A percentile compares a stretch with the other conserved stretches of the same genome.
phyloP scores from a whole-genome alignment of 2,113 vertebrate genomes.

The Hippocampus barbouri region DNA sequence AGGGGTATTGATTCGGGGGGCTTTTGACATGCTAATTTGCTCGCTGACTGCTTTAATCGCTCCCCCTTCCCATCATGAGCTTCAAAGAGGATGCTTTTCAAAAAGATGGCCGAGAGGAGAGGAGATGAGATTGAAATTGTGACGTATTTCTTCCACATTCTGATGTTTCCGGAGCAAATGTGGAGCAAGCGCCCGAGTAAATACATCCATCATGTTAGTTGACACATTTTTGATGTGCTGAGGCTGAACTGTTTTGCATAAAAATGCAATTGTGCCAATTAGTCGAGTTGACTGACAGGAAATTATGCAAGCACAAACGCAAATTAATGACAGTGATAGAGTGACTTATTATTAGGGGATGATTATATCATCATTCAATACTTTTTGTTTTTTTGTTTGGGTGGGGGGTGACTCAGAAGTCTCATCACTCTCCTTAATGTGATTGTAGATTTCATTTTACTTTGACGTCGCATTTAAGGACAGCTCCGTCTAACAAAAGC shows the following conservation, averaged over 20 bases:
- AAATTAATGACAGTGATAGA: constrained; percentile 1
- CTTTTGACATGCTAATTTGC: constrained; percentile 88
- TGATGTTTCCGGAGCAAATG: constrained; percentile 17
- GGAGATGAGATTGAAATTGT: constrained; percentile 25
- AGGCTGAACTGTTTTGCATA: not conserved
- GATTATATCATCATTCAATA: not conserved
- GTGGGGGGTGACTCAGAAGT: not conserved
- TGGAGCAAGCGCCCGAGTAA: not conserved
- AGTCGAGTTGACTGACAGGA: constrained; percentile 2
- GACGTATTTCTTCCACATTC: constrained; percentile 11
- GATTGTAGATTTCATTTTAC: not conserved
- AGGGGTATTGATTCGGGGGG: constrained; percentile 77
- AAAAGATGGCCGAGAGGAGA: constrained; percentile 43
- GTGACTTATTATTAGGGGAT: not conserved
- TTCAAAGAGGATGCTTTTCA: constrained; percentile 83
- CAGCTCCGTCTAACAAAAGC: not conserved
- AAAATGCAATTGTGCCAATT: not conserved
- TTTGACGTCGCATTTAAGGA: not conserved
- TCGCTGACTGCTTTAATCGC: constrained; percentile 75
- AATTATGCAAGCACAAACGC: not conserved
- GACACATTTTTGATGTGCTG: not conserved
- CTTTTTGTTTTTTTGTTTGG: not conserved
- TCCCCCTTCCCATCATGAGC: constrained; percentile 69
- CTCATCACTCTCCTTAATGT: not conserved
- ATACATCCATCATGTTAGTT: constrained; percentile 17